Evolutionary conservation across 2,797 vertebrate species (phyloP).

Genomic region (Lepilemur ruficaudatus): DNA sequence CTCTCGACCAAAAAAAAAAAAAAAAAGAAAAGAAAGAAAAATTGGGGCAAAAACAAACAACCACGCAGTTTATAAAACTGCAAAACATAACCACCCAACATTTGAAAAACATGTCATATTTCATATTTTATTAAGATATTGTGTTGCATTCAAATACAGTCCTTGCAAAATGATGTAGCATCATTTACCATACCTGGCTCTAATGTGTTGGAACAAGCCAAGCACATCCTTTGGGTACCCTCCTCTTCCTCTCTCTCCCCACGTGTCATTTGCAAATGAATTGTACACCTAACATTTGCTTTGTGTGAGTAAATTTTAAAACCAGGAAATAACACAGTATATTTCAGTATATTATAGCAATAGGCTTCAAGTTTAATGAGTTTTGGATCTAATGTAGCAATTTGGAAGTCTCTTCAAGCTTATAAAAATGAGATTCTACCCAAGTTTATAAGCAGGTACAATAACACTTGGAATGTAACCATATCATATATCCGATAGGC

Average conservation of each 20-base stretch:
- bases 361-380: constrained; percentile 61
- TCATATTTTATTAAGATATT: constrained; percentile 3
- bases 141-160: not conserved
- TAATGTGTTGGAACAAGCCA: not conserved
- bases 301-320: constrained; percentile 49
- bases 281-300: constrained; percentile 39
- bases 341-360: constrained; percentile 47
- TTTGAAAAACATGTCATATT: constrained; percentile 39
- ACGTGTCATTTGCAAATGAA: not conserved
- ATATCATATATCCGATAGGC: not conserved
- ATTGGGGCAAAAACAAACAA: not conserved
- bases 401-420: constrained; percentile 56
- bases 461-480: constrained; percentile 28
- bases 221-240: not conserved
- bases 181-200: not conserved
- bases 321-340: constrained; percentile 42
- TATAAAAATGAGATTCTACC: constrained; percentile 61
- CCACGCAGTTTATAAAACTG: constrained; percentile 14
- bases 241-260: not conserved
- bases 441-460: constrained; percentile 35
- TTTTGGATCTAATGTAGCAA: constrained; percentile 58
- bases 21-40: not conserved
- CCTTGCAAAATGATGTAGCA: not conserved
- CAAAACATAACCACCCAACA: constrained; percentile 28
- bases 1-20: not conserved